phyloP scores from a whole-genome alignment of 2,113 vertebrate species.

The Chamaea fasciata region DNA sequence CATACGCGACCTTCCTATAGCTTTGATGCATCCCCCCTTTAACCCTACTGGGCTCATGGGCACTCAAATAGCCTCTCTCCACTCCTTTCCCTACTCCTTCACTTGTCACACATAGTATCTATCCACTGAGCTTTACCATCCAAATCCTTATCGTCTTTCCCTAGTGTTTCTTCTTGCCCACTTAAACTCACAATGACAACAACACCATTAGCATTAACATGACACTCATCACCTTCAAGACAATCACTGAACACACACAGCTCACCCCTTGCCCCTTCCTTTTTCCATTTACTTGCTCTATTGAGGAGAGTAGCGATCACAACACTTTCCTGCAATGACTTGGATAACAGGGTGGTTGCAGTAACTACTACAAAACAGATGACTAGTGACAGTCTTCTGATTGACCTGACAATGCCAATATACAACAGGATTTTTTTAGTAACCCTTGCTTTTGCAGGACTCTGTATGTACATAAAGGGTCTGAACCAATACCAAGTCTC shows the following conservation, averaged over 20 bases:
- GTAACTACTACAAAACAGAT: not conserved
- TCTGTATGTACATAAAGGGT: not conserved
- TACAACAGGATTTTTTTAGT: not conserved
- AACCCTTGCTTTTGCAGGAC: not conserved
- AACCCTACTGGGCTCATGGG: not conserved
- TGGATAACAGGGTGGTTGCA: not conserved
- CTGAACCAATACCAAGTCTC: not conserved
- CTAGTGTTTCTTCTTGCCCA: not conserved
- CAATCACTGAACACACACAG: not conserved
- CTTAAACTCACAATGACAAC: not conserved
- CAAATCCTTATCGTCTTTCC: not conserved
- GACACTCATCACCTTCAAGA: not conserved
- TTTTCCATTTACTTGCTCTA: not conserved
- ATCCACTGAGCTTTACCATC: not conserved
- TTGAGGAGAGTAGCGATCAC: not conserved
- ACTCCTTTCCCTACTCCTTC: not conserved
- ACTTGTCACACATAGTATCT: not conserved
- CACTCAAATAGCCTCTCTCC: not conserved
- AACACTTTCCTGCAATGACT: not conserved
- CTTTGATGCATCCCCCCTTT: not conserved
- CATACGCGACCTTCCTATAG: not conserved
- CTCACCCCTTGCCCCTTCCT: not conserved
- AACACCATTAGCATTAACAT: not conserved
- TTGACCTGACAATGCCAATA: not conserved
- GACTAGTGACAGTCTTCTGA: not conserved